Evolutionary conservation across 2,888 invertebrate genomes (phyloP).

Genomic region (Cantharis rustica): DNA sequence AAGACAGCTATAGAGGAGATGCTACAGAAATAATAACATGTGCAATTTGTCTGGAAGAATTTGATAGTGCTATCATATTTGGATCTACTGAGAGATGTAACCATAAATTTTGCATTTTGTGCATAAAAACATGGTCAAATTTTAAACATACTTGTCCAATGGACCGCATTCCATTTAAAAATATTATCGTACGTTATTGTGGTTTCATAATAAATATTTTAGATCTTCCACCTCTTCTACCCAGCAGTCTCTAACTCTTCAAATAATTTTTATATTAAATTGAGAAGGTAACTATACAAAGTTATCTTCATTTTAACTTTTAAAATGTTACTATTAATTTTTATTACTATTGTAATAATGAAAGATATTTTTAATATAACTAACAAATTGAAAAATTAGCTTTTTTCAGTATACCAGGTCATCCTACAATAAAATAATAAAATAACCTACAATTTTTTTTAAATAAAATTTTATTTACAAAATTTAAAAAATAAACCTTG

Average conservation of each 20-base stretch:
- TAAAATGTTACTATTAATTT: not conserved
- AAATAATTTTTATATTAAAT: too few relatives aligned
- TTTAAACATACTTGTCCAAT: not conserved
- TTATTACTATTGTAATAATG: not conserved
- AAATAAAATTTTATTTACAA: not conserved
- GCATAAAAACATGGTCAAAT: not conserved
- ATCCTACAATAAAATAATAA: not conserved
- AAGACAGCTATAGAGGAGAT: not conserved
- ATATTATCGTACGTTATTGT: not conserved
- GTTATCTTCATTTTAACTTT: not conserved
- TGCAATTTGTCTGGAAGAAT: not conserved
- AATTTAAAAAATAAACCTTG: constrained; percentile 18
- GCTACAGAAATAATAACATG: not conserved
- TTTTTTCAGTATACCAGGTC: not conserved
- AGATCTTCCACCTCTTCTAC: not conserved
- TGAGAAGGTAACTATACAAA: not conserved
- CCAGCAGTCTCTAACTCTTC: too few relatives aligned
- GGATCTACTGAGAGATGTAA: not conserved
- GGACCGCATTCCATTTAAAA: not conserved
- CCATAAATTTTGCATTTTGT: not conserved
- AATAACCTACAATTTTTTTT: not conserved
- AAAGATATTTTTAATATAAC: not conserved
- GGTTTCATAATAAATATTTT: not conserved
- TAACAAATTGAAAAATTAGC: not conserved
- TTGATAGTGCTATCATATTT: not conserved